phyloP scores from a whole-genome alignment of 1,140 invertebrate genomes.

The Argopecten irradians region DNA sequence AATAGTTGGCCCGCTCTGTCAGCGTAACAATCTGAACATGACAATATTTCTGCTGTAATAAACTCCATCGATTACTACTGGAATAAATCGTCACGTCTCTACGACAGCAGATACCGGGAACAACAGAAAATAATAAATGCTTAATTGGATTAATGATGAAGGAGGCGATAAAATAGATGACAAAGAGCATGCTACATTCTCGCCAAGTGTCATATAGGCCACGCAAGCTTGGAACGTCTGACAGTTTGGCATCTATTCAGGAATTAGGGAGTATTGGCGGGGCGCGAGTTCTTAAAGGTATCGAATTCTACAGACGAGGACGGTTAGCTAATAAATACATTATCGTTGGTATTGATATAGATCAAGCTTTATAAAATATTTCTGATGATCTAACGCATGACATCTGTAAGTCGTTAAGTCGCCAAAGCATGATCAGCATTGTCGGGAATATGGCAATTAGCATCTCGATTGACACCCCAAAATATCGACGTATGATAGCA shows the following conservation, averaged over 20 bases:
- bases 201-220: constrained; percentile 13
- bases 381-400: background rate
- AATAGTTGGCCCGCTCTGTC: background rate
- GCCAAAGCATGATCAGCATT: background rate
- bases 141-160: constrained; percentile 19
- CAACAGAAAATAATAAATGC: background rate
- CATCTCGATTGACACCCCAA: background rate
- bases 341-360: background rate
- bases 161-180: background rate
- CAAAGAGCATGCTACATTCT: constrained; percentile 16
- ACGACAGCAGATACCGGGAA: background rate
- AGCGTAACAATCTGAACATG: background rate
- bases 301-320: background rate
- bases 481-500: too few relatives aligned
- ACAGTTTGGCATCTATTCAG: background rate
- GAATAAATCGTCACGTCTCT: background rate
- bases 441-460: background rate
- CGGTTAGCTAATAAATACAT: background rate
- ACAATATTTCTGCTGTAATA: background rate
- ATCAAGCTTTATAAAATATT: background rate
- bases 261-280: background rate
- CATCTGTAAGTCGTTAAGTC: background rate
- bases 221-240: background rate
- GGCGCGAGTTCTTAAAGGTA: background rate
- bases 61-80: background rate